Base-by-base conservation (phyloP, 2,113 vertebrate species). In the Gorsachius goisagi region DNA sequence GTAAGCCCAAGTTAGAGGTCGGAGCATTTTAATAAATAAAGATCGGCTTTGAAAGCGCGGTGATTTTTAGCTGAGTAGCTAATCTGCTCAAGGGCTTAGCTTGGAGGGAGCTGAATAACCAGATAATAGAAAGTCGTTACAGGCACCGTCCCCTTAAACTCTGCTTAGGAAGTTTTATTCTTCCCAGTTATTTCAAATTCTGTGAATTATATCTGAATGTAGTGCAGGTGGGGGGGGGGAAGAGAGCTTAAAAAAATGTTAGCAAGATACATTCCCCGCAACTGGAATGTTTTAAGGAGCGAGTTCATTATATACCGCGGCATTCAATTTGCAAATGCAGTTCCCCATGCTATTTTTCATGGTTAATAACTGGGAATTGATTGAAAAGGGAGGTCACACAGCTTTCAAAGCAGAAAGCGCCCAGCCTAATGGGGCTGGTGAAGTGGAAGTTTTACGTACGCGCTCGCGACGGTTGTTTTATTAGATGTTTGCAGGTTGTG, bases 291-390 rank as follows among this genome's bases (percentile, higher is more conserved):
- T 90, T 84, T 45, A 50, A 91, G 86, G 76, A 81, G 53, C 0
- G 63, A 90, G 75, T 64, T 96, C 93, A 84, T 93, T 89, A 76
- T 71, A 67, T 58, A 56, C 39, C 73, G 26, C 59, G 62, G 35
- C 81, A 35, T 91, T 90, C 96, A 93, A 83, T 93, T 90, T 94
- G 95, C 94, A 78, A 88, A 86, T 35, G 89, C 74, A 33, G 79
- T 56, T 93, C 94, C 87, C 73, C 24, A 4, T 28, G 81, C 89
- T 85, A 41, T 68, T 87, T 66, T 69, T 93, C 94, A 86, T 66
- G 74, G 93, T 53, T 95, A 93, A 96, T 94, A 93, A 94, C 87
- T 27, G 96, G 90, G 93, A 82, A 95, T 91, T 71, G 90, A 85
- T 91, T 64, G 96, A 80, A 97, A 91, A 89, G 67, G 82, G 95